Evolutionary conservation across 2,888 invertebrate genomes (phyloP).

Genomic region (Synergus laeviventris): DNA sequence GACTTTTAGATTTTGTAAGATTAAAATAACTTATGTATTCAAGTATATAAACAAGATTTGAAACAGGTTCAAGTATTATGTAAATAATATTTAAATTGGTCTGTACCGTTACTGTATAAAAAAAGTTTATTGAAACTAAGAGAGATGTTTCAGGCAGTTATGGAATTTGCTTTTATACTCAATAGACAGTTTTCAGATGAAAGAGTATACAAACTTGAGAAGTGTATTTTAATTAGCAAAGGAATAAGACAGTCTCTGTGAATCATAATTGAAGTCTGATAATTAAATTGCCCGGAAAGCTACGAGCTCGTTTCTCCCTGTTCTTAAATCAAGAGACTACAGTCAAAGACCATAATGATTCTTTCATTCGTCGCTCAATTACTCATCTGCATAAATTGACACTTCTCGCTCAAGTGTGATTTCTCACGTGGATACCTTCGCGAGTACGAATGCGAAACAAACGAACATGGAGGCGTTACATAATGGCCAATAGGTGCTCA

Average conservation of each 20-base stretch:
- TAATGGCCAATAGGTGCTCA: conserved; percentile 34
- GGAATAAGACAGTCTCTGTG: neutral
- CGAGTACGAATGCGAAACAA: conserved; percentile 22
- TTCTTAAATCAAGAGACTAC: conserved; percentile 4
- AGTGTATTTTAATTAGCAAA: conserved; percentile 23
- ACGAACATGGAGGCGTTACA: conserved; percentile 25
- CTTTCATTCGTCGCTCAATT: conserved; percentile 22
- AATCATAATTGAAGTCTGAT: conserved; percentile 28
- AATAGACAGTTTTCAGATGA: conserved; percentile 21
- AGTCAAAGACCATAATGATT: conserved; percentile 30
- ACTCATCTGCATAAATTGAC: conserved; percentile 38
- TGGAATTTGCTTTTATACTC: conserved; percentile 1
- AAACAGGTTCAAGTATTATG: conserved; percentile 15
- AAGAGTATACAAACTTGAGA: conserved; percentile 27
- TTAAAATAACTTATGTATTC: neutral
- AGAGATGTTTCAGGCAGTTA: neutral
- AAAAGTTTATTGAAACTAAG: neutral
- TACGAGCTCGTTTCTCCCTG: neutral
- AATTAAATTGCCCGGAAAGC: conserved; percentile 25
- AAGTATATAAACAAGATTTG: conserved; percentile 23
- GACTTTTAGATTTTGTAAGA: neutral
- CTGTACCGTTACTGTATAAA: neutral
- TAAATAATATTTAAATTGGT: neutral
- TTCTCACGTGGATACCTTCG: conserved; percentile 25
- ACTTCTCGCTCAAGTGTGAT: conserved; percentile 17